These are phyloP conservation scores for Masticophis lateralis DNA, from an alignment of 2,797 vertebrate species.

Conservation along the genomic window DNA sequence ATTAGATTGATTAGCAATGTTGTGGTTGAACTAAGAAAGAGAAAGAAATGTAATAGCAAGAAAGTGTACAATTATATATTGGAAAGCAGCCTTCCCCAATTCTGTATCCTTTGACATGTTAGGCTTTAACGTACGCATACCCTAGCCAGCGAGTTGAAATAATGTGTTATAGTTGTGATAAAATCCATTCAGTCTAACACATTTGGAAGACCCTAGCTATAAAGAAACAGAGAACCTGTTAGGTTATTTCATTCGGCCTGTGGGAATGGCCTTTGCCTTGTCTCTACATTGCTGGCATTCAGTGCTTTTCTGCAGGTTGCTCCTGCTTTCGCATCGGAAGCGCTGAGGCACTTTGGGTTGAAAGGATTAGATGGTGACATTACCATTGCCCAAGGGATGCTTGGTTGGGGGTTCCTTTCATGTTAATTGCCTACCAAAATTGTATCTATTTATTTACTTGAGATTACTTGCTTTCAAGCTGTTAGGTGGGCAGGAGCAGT, in stretches of 20 bases:
- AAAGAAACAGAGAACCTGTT: neutral
- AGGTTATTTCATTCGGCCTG: neutral
- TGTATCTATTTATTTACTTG: neutral
- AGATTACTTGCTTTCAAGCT: neutral
- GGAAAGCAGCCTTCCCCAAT: neutral
- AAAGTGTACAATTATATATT: neutral
- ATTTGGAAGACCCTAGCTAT: neutral
- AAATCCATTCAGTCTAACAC: neutral
- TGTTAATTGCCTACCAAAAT: neutral
- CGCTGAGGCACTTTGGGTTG: neutral
- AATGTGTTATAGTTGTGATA: neutral
- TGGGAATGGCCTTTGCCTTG: neutral
- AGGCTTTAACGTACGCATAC: neutral
- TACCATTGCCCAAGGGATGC: neutral
- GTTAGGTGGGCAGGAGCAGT: neutral
- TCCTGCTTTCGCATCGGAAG: neutral
- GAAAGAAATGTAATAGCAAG: neutral
- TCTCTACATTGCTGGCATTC: neutral
- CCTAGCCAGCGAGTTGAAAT: neutral
- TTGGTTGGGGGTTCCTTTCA: neutral
- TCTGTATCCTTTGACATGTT: neutral
- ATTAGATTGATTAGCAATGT: neutral
- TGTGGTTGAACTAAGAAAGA: neutral
- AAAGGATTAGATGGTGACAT: neutral
- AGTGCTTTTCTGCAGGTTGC: neutral